phyloP scores from a whole-genome alignment of 2,797 vertebrate genomes.

The Thamnophis elegans region DNA sequence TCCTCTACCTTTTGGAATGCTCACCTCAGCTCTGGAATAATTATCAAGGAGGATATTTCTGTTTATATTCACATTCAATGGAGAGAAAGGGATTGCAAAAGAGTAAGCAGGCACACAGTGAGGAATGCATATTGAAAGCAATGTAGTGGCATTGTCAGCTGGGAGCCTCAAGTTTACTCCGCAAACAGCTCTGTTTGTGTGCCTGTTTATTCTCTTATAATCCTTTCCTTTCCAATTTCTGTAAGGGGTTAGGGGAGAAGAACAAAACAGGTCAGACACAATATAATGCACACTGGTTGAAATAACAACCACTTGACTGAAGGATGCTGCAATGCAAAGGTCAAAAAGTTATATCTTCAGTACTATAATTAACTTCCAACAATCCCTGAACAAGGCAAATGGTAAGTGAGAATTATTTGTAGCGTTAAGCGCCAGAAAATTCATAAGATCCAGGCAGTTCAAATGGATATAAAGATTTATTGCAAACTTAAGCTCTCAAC shows the following conservation, averaged over 20 bases:
- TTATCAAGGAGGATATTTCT: not conserved
- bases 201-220: not conserved
- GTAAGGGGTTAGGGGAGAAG: not conserved
- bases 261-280: not conserved
- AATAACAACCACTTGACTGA: not conserved
- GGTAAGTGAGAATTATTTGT: not conserved
- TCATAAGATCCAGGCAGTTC: not conserved
- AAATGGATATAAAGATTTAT: not conserved
- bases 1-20: not conserved
- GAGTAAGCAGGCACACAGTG: not conserved
- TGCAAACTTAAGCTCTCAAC: not conserved
- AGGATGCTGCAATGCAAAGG: not conserved
- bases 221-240: not conserved
- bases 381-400: not conserved
- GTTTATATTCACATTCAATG: not conserved
- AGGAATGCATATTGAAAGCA: not conserved
- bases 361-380: not conserved
- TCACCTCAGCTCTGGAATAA: not conserved
- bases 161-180: not conserved
- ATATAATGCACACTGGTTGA: not conserved
- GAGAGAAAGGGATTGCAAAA: not conserved
- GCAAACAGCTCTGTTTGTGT: not conserved
- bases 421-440: not conserved
- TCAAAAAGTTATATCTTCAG: not conserved
- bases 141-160: not conserved